These are phyloP conservation scores for Glareola pratincola DNA, from an alignment of 2,113 vertebrate species.

Conservation along the genomic window DNA sequence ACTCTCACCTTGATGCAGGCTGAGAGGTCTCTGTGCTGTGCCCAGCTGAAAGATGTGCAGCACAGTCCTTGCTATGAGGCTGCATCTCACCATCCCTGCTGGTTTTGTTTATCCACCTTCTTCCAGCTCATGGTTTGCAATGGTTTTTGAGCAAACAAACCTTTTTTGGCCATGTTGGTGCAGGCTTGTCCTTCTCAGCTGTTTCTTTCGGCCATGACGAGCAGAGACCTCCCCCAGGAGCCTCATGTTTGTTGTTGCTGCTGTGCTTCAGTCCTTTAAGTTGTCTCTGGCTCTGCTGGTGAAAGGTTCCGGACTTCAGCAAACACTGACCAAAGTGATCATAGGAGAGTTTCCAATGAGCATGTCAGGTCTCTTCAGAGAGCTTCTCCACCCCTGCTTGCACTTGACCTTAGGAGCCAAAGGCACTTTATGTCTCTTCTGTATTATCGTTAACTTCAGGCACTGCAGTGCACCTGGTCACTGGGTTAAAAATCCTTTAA, in stretches of 20 bases:
- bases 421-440: not conserved
- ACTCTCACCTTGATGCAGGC: not conserved
- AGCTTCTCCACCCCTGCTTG: not conserved
- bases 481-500: not conserved
- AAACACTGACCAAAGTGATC: not conserved
- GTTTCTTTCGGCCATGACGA: not conserved
- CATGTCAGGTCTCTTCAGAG: not conserved
- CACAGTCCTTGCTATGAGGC: not conserved
- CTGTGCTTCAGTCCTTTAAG: not conserved
- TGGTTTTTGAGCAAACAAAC: not conserved
- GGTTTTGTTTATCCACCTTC: not conserved
- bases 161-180: not conserved
- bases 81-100: not conserved
- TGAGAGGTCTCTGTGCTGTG: not conserved
- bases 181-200: not conserved
- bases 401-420: not conserved
- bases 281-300: not conserved
- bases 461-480: not conserved
- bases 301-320: not conserved
- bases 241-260: not conserved
- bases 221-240: not conserved
- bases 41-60: not conserved
- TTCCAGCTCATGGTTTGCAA: not conserved
- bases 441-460: not conserved
- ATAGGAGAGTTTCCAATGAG: not conserved